Evolutionary conservation across 2,888 invertebrate species (phyloP).

Genomic region (Teleogryllus oceanicus): DNA sequence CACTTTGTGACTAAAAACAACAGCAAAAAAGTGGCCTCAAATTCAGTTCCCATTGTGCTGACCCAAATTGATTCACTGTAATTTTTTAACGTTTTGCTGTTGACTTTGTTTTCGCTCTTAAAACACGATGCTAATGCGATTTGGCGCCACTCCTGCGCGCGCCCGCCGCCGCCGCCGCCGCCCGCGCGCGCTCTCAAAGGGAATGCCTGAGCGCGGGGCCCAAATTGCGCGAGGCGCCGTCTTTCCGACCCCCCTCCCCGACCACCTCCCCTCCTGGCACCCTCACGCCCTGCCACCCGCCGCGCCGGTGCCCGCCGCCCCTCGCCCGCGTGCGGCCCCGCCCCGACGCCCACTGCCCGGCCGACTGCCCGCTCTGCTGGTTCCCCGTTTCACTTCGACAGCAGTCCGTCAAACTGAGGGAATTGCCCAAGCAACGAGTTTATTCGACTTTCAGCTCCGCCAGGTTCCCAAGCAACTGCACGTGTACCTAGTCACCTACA

Average conservation of each 20-base stretch:
- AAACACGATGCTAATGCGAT: conserved; percentile 18
- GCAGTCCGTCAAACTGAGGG: too few species aligned
- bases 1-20: conserved; percentile 18
- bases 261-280: neutral
- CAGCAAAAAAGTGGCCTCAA: conserved; percentile 4
- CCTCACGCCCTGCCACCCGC: too few species aligned
- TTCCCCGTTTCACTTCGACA: too few species aligned
- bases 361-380: too few species aligned
- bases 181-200: neutral
- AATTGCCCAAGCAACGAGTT: too few species aligned
- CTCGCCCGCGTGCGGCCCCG: too few species aligned
- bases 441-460: too few species aligned
- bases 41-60: conserved; percentile 10
- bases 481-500: too few species aligned
- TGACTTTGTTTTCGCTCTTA: conserved; percentile 18
- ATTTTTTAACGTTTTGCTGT: conserved; percentile 18
- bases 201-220: conserved; percentile 6
- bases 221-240: conserved; percentile 1
- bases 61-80: conserved; percentile 18
- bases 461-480: too few species aligned
- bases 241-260: neutral
- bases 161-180: neutral
- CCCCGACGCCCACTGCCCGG: too few species aligned
- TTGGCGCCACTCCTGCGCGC: conserved; percentile 18
- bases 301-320: too few species aligned